phyloP scores from a whole-genome alignment of 2,113 vertebrate species.

The Equus quagga region DNA sequence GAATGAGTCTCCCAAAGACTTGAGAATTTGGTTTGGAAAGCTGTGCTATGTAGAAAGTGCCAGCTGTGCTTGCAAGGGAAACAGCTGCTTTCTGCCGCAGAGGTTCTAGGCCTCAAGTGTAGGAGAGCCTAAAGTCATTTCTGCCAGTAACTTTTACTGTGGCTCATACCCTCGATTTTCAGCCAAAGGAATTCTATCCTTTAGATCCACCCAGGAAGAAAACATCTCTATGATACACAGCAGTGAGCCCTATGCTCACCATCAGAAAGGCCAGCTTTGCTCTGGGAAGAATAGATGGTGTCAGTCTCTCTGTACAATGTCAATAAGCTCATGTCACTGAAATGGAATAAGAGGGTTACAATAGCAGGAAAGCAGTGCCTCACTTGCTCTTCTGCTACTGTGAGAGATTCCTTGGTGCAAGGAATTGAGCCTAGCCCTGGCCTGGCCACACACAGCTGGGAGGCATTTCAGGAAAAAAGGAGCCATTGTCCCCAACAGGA shows the following conservation, averaged over 20 bases:
- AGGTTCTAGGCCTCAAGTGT: background rate
- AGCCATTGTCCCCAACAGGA: slow-evolving; percentile 34
- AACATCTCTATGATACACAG: background rate
- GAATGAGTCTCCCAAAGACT: background rate
- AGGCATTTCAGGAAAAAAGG: slow-evolving; percentile 37
- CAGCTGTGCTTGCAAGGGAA: background rate
- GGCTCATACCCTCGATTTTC: background rate
- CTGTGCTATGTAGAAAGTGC: background rate
- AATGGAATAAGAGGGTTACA: background rate
- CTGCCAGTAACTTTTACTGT: background rate
- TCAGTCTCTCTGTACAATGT: background rate
- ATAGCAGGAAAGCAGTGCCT: background rate
- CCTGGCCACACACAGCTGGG: background rate
- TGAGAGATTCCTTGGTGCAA: slow-evolving; percentile 3
- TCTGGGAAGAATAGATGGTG: background rate
- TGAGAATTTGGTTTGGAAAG: slow-evolving; percentile 22
- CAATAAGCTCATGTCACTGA: background rate
- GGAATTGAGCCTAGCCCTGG: background rate
- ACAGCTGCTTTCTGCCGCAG: background rate
- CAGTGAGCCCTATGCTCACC: background rate
- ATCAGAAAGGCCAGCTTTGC: background rate
- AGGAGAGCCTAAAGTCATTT: background rate
- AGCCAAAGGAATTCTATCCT: background rate
- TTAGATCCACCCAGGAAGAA: background rate
- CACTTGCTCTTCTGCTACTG: background rate